A percentile compares a stretch with the other conserved stretches of the same genome.
Evolutionary conservation across 2,797 vertebrate species (phyloP).

Genomic region (Aphelocoma californica): DNA sequence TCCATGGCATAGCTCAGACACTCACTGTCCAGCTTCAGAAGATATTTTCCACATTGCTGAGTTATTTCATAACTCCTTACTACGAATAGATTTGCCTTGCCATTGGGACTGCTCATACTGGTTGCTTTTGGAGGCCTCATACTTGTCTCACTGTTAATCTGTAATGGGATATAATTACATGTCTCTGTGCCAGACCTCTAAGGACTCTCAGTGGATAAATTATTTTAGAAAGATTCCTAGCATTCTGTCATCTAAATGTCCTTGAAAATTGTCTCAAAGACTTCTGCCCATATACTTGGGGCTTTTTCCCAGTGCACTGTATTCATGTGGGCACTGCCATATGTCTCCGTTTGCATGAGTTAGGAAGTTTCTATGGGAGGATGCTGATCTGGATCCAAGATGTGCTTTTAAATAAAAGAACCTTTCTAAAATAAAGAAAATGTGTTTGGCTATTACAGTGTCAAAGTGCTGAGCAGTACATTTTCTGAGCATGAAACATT

Average conservation of each 20-base stretch:
- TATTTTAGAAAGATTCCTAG: background rate
- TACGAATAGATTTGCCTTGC: background rate
- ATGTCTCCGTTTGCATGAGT: background rate
- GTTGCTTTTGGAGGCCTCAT: accelerated
- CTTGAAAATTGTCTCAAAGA: background rate
- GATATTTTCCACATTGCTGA: background rate
- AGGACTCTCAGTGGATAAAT: background rate
- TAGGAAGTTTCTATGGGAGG: background rate
- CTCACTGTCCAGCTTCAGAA: background rate
- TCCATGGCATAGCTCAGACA: background rate
- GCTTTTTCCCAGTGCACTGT: background rate
- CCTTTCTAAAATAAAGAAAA: background rate
- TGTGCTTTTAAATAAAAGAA: background rate
- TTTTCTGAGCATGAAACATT: constrained; percentile 36
- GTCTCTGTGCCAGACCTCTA: background rate
- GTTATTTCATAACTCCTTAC: background rate
- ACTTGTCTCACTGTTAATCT: background rate
- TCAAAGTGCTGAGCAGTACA: constrained; percentile 21
- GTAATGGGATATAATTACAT: background rate
- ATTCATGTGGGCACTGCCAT: background rate
- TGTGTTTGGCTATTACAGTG: background rate
- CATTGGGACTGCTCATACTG: background rate
- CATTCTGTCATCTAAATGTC: background rate
- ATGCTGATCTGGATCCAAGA: background rate
- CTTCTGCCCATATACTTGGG: background rate